phyloP scores from a whole-genome alignment of 2,888 invertebrate species.

The Folsomia manolachei region DNA sequence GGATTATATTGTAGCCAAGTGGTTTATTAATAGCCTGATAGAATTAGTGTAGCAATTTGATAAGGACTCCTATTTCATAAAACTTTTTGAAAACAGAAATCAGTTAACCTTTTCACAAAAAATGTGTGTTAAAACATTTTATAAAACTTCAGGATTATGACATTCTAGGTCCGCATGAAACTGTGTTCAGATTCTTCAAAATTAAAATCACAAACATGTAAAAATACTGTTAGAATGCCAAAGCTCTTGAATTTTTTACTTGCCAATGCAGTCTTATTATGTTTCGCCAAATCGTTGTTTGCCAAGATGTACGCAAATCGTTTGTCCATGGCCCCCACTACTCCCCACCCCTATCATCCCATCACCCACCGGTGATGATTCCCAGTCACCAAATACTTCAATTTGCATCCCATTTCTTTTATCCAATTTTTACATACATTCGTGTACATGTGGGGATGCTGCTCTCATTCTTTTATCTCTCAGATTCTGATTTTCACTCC shows the following conservation, averaged over 20 bases:
- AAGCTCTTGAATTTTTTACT: too few relatives aligned
- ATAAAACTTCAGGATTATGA: too few relatives aligned
- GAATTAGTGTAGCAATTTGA: too few relatives aligned
- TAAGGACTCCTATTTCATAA: too few relatives aligned
- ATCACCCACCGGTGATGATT: constrained; percentile 20
- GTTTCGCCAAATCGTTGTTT: not conserved
- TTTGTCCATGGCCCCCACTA: not conserved
- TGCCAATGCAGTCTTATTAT: too few relatives aligned
- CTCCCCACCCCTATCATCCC: not conserved
- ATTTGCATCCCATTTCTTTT: constrained; percentile 39
- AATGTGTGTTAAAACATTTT: too few relatives aligned
- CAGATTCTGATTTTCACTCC: not conserved
- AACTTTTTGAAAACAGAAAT: too few relatives aligned
- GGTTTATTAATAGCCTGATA: too few relatives aligned
- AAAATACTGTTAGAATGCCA: too few relatives aligned
- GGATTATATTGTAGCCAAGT: too few relatives aligned
- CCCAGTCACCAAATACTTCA: constrained; percentile 39
- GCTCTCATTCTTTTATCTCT: not conserved
- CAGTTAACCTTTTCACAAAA: too few relatives aligned
- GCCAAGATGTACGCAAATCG: not conserved
- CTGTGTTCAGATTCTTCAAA: not conserved
- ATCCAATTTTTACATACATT: constrained; percentile 8
- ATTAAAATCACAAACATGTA: too few relatives aligned
- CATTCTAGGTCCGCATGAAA: not conserved
- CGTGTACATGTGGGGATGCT: not conserved